Conservation (phyloP, 2,888 invertebrate genomes). For the Chaitophorus viminalis region DNA sequence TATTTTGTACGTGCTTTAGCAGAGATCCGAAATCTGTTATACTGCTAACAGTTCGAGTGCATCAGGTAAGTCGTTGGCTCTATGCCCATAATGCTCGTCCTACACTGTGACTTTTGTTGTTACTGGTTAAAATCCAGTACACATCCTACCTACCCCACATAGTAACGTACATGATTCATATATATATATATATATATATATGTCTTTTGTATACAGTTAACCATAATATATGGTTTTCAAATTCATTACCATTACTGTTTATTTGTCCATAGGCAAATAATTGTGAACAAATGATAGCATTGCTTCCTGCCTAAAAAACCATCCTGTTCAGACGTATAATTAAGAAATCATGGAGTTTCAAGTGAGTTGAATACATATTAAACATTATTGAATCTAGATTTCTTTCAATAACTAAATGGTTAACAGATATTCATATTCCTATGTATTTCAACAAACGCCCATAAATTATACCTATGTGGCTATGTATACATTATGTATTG, state of each 20-base stretch:
- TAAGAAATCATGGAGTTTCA: constrained; percentile 54
- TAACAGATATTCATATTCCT: too few relatives aligned
- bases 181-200: not conserved
- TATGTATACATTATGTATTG: too few relatives aligned
- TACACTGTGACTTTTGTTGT: constrained; percentile 19
- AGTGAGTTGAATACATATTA: constrained; percentile 42
- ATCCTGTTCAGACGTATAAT: constrained; percentile 30
- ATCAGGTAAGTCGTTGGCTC: constrained; percentile 44
- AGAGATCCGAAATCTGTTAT: not conserved
- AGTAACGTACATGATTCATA: not conserved
- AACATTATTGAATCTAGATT: not conserved
- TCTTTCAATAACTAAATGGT: not conserved
- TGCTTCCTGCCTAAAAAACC: constrained; percentile 29
- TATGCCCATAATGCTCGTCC: constrained; percentile 25
- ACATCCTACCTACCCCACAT: not conserved
- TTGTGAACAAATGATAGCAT: constrained; percentile 12
- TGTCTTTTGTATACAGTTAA: not conserved
- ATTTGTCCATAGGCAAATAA: constrained; percentile 27
- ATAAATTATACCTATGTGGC: too few relatives aligned
- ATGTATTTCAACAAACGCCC: too few relatives aligned
- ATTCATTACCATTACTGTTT: not conserved
- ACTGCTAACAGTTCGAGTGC: not conserved
- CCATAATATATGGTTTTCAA: not conserved
- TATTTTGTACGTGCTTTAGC: not conserved
- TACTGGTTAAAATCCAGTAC: not conserved